Percentiles rank a stretch among this genome's conserved stretches.
Evolutionary conservation across 2,888 invertebrate species (phyloP).

Genomic region (Boloria euphrosyne): DNA sequence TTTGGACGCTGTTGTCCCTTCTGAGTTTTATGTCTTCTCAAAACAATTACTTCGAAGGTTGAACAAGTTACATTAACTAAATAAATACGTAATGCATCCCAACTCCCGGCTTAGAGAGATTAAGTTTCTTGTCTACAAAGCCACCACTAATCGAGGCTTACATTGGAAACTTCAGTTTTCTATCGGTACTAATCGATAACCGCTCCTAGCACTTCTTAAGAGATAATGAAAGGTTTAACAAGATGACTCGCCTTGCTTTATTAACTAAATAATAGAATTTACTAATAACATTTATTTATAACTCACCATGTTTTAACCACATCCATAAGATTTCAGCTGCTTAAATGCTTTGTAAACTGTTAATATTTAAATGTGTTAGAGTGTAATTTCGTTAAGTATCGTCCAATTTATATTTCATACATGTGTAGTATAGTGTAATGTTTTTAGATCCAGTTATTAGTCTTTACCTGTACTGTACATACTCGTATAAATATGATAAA

Average conservation of each 20-base stretch:
- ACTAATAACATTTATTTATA: no score
- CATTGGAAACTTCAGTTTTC: constrained; percentile 32
- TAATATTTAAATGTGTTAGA: no score
- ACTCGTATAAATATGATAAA: no score
- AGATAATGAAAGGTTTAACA: constrained; percentile 20
- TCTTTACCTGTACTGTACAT: no score
- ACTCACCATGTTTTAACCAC: no score
- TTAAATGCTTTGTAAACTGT: no score
- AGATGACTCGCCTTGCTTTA: background rate
- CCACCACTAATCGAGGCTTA: constrained; percentile 37
- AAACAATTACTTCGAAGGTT: constrained; percentile 43
- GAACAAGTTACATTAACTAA: constrained; percentile 54
- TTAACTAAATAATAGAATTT: constrained; percentile 1
- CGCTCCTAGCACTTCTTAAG: constrained; percentile 16
- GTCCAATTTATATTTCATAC: no score
- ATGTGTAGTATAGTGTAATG: no score
- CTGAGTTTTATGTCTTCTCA: constrained; percentile 36
- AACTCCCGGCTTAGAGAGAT: constrained; percentile 40
- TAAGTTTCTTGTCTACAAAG: constrained; percentile 40
- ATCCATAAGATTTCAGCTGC: no score
- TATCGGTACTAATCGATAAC: constrained; percentile 30
- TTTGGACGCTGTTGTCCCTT: constrained; percentile 18
- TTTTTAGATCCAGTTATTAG: no score
- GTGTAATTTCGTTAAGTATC: no score
- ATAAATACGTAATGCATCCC: constrained; percentile 40